Evolutionary conservation across 2,113 vertebrate species (phyloP), one percentile per base, ranked within the genome.

Genomic region (human): DNA sequence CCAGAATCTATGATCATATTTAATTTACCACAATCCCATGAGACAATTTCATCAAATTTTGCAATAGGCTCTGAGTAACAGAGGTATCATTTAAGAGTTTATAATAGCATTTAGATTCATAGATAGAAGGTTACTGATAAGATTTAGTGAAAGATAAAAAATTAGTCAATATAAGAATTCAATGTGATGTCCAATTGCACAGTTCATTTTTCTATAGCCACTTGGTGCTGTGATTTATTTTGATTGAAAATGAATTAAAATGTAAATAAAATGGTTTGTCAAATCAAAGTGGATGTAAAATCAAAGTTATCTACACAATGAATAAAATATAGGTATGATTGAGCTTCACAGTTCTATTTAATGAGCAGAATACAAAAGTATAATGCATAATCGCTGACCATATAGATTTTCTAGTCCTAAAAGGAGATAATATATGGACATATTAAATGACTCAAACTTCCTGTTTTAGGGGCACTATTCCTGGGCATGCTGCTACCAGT

Each of bases 201-300:
- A 43, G 35, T 83, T 90, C 18, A 68, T 79, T 97, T 89, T 96
- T 70, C 7, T 75, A 20, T 6, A 57, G 14, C 7, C 27, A 64
- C 10, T 89, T 81, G 13, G 35, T 78, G 89, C 82, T 35, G 40
- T 81, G 32, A 96, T 93, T 88, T 93, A 86, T 68, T 96, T 91
- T 89, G 64, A 75, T 35, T 76, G 7, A 82, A 88, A 80, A 84
- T 20, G 48, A 80, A 88, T 12, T 48, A 81, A 91, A 92, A 76
- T 38, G 13, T 66, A 61, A 90, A 68, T 16, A 90, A 87, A 88
- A 68, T 18, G 20, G 2, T 40, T 95, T 88, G 16, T 52, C 35
- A 84, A 95, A 82, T 68, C 3, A 70, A 85, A 27, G 6, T 81
- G 32, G 11, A 32, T 35, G 7, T 86, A 73, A 95, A 93, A 78